These are phyloP conservation scores for Watsonalla cultraria DNA, from an alignment of 2,888 invertebrate genomes.

Conservation along the genomic window DNA sequence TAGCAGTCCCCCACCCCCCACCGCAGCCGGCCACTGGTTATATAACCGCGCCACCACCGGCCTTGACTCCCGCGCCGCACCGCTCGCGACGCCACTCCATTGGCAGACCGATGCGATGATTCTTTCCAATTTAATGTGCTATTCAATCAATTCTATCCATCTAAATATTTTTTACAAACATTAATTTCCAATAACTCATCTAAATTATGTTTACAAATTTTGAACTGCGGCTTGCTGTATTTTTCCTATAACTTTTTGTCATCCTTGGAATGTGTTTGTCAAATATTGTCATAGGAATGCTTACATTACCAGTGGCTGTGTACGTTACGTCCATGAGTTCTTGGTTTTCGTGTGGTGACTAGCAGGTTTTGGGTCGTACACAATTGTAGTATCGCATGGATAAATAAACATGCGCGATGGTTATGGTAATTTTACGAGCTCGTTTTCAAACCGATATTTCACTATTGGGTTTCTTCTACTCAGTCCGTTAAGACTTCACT, in stretches of 20 bases:
- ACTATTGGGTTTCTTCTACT: background rate
- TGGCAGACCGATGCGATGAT: slow-evolving; percentile 41
- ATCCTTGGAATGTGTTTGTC: background rate
- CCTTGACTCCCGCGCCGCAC: slow-evolving; percentile 76
- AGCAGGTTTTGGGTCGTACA: slow-evolving; percentile 25
- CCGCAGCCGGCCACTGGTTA: slow-evolving; percentile 47
- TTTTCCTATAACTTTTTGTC: background rate
- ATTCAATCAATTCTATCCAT: slow-evolving; percentile 7
- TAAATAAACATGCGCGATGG: slow-evolving; percentile 18
- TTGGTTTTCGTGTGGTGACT: slow-evolving; percentile 24
- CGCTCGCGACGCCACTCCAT: slow-evolving; percentile 35
- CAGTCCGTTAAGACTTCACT: background rate
- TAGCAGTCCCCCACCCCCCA: slow-evolving; percentile 57
- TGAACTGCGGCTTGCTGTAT: slow-evolving; percentile 5
- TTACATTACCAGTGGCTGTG: background rate
- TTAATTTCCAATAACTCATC: too few species aligned
- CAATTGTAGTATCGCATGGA: slow-evolving; percentile 18
- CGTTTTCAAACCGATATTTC: slow-evolving; percentile 7
- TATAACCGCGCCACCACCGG: slow-evolving; percentile 66
- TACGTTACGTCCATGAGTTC: background rate
- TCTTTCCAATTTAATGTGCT: slow-evolving; percentile 16
- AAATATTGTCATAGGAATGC: background rate
- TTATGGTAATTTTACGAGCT: slow-evolving; percentile 26
- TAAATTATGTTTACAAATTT: slow-evolving; percentile 12
- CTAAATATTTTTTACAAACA: slow-evolving; percentile 12